These are phyloP conservation scores for Octonoba sinensis DNA, from an alignment of 2,888 invertebrate genomes.

Conservation along the genomic window DNA sequence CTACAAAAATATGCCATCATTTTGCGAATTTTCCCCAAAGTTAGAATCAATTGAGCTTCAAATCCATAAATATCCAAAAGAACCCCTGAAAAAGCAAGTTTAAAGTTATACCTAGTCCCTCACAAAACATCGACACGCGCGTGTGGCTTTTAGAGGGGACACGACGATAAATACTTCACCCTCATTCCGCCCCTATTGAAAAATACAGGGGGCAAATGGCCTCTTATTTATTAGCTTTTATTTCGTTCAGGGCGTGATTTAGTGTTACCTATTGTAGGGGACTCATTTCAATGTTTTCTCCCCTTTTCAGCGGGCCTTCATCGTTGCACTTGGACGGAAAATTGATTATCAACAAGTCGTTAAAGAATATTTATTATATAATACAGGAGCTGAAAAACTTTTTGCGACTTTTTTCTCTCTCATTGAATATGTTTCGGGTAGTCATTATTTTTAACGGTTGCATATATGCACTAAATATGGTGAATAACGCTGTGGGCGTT, in stretches of 20 bases:
- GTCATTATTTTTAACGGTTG: slow-evolving; percentile 29
- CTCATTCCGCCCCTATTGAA: slow-evolving; percentile 5
- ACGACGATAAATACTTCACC: slow-evolving; percentile 39
- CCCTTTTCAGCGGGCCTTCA: slow-evolving; percentile 23
- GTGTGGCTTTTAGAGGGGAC: slow-evolving; percentile 23
- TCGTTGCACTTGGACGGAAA: slow-evolving; percentile 18
- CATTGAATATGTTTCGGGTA: neutral
- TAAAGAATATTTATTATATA: slow-evolving; percentile 55
- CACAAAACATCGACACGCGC: slow-evolving; percentile 22
- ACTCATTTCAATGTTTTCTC: slow-evolving; percentile 45
- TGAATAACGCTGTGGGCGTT: slow-evolving; percentile 2
- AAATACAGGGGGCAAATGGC: slow-evolving; percentile 1
- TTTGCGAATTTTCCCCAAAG: too few species aligned
- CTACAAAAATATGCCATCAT: too few species aligned
- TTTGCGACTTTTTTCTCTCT: neutral
- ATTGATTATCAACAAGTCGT: slow-evolving; percentile 64
- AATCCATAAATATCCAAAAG: too few species aligned
- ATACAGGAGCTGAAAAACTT: neutral
- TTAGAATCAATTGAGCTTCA: too few species aligned
- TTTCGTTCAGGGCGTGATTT: slow-evolving; percentile 60
- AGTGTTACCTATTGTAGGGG: slow-evolving; percentile 37
- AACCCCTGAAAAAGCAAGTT: neutral
- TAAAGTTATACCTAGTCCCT: slow-evolving; percentile 18
- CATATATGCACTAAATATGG: neutral
- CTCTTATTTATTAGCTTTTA: slow-evolving; percentile 59